Conservation (phyloP, 2,888 invertebrate genomes). For the Diarsia rubi region DNA sequence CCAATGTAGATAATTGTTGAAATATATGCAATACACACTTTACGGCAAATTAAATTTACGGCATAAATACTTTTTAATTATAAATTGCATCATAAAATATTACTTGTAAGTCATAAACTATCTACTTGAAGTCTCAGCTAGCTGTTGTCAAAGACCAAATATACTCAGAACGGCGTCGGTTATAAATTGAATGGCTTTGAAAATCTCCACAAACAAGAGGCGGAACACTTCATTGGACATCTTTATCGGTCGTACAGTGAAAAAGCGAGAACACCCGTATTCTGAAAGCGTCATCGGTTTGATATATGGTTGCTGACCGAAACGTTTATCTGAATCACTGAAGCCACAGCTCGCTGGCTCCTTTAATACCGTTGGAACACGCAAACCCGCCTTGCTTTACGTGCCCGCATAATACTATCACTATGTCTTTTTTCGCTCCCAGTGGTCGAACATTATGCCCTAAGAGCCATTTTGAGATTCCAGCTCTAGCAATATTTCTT, state of each 20-base stretch:
- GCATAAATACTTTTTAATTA: not conserved
- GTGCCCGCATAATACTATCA: conserved; percentile 76
- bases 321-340: conserved; percentile 87
- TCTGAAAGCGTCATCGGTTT: conserved; percentile 81
- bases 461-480: conserved; percentile 79
- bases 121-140: conserved; percentile 4
- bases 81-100: conserved; percentile 1
- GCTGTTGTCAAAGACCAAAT: conserved; percentile 31
- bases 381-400: conserved; percentile 73
- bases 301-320: conserved; percentile 86
- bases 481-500: conserved; percentile 83
- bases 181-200: conserved; percentile 55
- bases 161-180: conserved; percentile 24
- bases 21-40: not conserved
- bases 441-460: conserved; percentile 79
- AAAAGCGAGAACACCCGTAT: conserved; percentile 75
- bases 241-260: conserved; percentile 78
- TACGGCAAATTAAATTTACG: not conserved
- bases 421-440: conserved; percentile 81
- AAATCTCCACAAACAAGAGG: conserved; percentile 69
- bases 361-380: conserved; percentile 74
- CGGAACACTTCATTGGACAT: conserved; percentile 77
- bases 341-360: conserved; percentile 78
- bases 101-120: conserved; percentile 11
- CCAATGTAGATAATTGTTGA: not conserved